phyloP scores from a whole-genome alignment of 2,113 vertebrate species.

The Eurypyga helias region DNA sequence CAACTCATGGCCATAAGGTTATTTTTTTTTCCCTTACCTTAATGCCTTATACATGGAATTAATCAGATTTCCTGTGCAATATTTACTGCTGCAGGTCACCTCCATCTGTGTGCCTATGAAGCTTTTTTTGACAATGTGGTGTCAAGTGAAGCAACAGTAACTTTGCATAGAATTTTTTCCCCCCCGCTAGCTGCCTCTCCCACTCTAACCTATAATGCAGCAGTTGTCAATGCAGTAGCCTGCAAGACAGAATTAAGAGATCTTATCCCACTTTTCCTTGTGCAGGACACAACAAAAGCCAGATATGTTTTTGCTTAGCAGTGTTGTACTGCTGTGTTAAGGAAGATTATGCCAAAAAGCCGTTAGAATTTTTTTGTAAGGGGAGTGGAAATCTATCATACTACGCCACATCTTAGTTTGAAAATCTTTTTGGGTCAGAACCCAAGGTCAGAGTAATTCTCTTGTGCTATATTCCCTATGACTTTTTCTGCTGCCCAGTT shows the following conservation, averaged over 20 bases:
- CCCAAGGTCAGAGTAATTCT: not conserved
- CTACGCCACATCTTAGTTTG: not conserved
- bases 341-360: not conserved
- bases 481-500: not conserved
- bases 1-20: not conserved
- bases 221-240: not conserved
- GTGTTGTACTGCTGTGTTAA: not conserved
- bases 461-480: not conserved
- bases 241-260: not conserved
- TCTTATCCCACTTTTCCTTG: not conserved
- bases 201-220: not conserved
- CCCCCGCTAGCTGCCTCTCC: not conserved
- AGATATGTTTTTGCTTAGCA: not conserved
- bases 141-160: not conserved
- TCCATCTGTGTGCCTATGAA: not conserved
- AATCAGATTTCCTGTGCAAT: not conserved
- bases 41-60: not conserved
- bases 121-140: not conserved
- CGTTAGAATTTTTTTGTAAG: not conserved
- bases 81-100: not conserved
- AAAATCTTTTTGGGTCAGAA: not conserved
- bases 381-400: not conserved
- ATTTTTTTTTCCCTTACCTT: not conserved
- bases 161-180: not conserved
- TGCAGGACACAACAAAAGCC: not conserved